phyloP scores from a whole-genome alignment of 37 sponge, comb jelly and placozoan species.

The Geodia barretti region DNA sequence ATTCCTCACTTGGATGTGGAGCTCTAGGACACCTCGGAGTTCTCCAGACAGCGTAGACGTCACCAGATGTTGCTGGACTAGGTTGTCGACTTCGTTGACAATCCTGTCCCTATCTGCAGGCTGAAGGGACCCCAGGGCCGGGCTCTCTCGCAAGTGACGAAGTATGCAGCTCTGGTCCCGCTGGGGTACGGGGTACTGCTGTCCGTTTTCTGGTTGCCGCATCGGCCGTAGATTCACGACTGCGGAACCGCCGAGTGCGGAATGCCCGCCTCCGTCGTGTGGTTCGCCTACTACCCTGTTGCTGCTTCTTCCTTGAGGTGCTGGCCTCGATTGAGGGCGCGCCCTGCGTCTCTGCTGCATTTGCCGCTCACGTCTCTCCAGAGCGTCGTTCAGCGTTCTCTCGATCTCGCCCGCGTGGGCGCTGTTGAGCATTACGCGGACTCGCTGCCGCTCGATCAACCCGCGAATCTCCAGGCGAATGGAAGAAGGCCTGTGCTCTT shows the following conservation, averaged over 20 bases:
- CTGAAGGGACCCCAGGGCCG: slow-evolving; percentile 50
- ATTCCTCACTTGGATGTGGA: slow-evolving; percentile 73
- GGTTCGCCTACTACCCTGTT: background rate
- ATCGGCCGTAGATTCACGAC: too few relatives aligned
- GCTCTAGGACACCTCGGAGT: slow-evolving; percentile 84
- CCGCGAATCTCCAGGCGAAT: slow-evolving; percentile 48
- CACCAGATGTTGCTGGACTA: slow-evolving; percentile 81
- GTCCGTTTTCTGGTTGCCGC: slow-evolving; percentile 16
- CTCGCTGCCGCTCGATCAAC: slow-evolving; percentile 41
- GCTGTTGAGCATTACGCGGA: slow-evolving; percentile 29
- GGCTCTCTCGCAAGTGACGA: slow-evolving; percentile 49
- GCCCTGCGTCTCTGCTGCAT: background rate
- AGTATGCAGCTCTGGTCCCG: slow-evolving; percentile 58
- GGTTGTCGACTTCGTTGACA: slow-evolving; percentile 74
- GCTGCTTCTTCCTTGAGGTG: background rate
- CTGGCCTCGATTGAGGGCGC: background rate
- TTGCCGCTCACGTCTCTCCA: background rate
- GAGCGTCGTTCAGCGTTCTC: slow-evolving; percentile 1
- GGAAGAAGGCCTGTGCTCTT: slow-evolving; percentile 36
- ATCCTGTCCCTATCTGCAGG: slow-evolving; percentile 58
- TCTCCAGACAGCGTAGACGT: slow-evolving; percentile 77
- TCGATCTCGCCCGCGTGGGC: slow-evolving; percentile 32
- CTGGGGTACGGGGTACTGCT: slow-evolving; percentile 46
- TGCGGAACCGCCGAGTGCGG: background rate
- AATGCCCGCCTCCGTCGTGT: background rate